Evolutionary conservation across 2,113 vertebrate genomes (phyloP), one percentile per base, ranked within the genome.

Genomic region (Sturnus vulgaris): DNA sequence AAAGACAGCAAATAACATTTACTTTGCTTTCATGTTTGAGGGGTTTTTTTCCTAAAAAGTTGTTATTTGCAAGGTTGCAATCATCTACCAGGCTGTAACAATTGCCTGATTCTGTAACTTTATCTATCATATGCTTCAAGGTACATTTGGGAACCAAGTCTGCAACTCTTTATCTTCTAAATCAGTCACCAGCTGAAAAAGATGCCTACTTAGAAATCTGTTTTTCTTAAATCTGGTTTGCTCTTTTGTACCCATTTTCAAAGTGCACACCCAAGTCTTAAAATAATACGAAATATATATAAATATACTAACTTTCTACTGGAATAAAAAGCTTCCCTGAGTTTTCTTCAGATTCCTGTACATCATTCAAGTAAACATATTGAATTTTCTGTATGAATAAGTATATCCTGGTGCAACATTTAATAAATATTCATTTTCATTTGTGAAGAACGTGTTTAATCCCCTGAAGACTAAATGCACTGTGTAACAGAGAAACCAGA

Each of bases 361-460:
- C 44, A 31, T 56, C 42, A 35, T 35, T 88, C 84, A 73, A 80
- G 70, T 64, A 88, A 52, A 69, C 47, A 88, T 23, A 89, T 64
- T 91, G 47, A 68, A 60, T 86, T 94, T 97, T 87, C 79, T 78
- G 64, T 76, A 46, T 77, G 39, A 82, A 60, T 68, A 86, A 94
- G 52, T 73, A 79, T 73, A 91, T 84, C 68, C 50, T 84, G 87
- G 89, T 52, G 83, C 75, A 95, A 80, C 79, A 84, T 84, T 94
- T 90, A 90, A 88, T 93, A 96, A 92, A 95, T 88, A 94, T 88
- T 90, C 66, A 85, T 91, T 96, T 93, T 84, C 46, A 91, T 88
- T 94, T 71, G 68, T 9, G 25, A 88, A 84, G 88, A 97, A 56
- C 63, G 82, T 4, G 8, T 70, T 90, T 96, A 96, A 91, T 92